phyloP scores from a whole-genome alignment of 2,113 vertebrate species.

The Percopsis transmontana region DNA sequence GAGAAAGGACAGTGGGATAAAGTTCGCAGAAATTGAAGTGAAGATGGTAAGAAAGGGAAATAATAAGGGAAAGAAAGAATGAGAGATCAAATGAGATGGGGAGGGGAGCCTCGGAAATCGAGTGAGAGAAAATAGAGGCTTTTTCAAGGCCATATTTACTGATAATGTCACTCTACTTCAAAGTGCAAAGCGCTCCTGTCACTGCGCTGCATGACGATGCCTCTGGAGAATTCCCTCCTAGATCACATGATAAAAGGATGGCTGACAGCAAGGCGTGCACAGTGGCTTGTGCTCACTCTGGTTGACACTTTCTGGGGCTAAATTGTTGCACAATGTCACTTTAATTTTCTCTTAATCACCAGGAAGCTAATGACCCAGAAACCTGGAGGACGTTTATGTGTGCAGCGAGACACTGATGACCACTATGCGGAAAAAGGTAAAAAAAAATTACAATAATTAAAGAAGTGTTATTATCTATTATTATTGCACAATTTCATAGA shows the following conservation, averaged over 20 bases:
- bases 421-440: not conserved
- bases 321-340: constrained; percentile 51
- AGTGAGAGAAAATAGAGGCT: constrained; percentile 62
- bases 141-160: constrained; percentile 77
- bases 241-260: constrained; percentile 74
- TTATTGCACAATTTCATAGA: too few species aligned
- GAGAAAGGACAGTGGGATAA: not conserved
- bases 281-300: constrained; percentile 31
- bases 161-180: constrained; percentile 82
- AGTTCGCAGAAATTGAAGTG: constrained; percentile 9
- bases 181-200: constrained; percentile 76
- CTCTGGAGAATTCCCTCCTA: constrained; percentile 71
- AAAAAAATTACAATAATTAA: not conserved
- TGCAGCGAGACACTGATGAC: too few species aligned
- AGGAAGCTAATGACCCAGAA: constrained; percentile 33
- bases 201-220: constrained; percentile 61
- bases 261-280: constrained; percentile 52
- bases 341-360: constrained; percentile 51
- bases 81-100: constrained; percentile 49
- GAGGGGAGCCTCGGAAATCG: constrained; percentile 43
- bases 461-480: too few species aligned
- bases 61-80: constrained; percentile 37
- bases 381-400: not conserved
- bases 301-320: constrained; percentile 38
- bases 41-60: constrained; percentile 33